Evolutionary conservation across 2,888 invertebrate species (phyloP), one percentile per base, ranked within the genome.

Genomic region (Rhingia campestris): DNA sequence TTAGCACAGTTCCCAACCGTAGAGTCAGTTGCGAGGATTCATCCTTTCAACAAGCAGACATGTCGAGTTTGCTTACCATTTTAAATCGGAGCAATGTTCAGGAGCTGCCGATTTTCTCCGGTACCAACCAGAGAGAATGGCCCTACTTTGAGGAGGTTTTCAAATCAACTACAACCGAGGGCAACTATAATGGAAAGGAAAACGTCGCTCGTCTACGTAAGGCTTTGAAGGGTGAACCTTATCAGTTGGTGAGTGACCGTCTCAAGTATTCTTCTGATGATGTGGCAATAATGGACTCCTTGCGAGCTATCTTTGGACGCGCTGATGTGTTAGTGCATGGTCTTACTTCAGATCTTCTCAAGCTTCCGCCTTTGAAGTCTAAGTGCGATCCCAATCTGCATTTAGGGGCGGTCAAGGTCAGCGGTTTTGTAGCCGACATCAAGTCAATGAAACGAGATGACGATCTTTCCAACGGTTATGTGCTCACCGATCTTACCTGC

Each of bases 121-220:
- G n/a, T n/a, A n/a, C n/a, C n/a, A n/a, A n/a, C n/a, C n/a, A n/a
- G n/a, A n/a, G n/a, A n/a, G n/a, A n/a, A n/a, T n/a, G n/a, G 41
- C 69, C 35, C 7, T 69, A 49, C 32, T 58, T 69, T 32, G 69
- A 69, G 5, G 47, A 47, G 0, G 69, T 69, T 10, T 69, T 69
- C 9, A 37, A 47, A 5, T 69, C 69, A 39, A 69, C 58, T 3
- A 69, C 58, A 0, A 6, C 9, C 1, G 53, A 72, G 43, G 63
- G 61, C 6, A 54, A 45, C 10, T n/a, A 45, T 2, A 47, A 7
- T 10, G 14, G 41, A 1, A 53, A 63, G 43, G 72, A 67, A 9
- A 67, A 67, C 10, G 54, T 67, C 22, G 59, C 58, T 39, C 4
- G 39, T 10, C 10, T 39, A 39, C 39, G 39, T 5, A 5, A 39